Evolutionary conservation across 2,888 invertebrate species (phyloP).

Genomic region (Tinea pellionella): DNA sequence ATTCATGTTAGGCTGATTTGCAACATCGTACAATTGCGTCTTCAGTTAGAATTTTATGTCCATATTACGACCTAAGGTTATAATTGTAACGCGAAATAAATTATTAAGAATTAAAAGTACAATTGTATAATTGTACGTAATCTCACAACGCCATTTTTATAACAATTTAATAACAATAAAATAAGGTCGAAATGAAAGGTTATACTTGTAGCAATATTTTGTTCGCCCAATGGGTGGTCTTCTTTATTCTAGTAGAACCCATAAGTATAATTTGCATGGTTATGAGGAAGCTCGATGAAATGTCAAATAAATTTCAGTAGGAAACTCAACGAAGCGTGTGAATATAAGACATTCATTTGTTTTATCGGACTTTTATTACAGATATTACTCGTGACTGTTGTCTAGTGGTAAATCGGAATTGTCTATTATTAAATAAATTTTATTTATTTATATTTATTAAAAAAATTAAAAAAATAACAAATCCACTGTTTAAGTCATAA

Average conservation of each 20-base stretch:
- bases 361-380: too few species aligned
- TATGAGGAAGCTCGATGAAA: constrained; percentile 32
- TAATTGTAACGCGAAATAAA: neutral
- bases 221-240: constrained; percentile 8
- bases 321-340: constrained; percentile 15
- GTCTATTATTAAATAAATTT: too few species aligned
- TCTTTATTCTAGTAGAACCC: constrained; percentile 5
- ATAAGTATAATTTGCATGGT: constrained; percentile 29
- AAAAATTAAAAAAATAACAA: too few species aligned
- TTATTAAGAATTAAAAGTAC: neutral
- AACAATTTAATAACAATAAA: neutral
- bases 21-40: neutral
- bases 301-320: constrained; percentile 15
- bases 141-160: neutral
- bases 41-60: neutral
- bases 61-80: neutral
- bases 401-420: neutral
- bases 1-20: neutral
- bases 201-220: neutral
- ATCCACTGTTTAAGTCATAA: too few species aligned
- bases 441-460: too few species aligned
- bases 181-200: neutral
- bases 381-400: neutral
- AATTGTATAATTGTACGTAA: too few species aligned
- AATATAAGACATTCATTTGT: constrained; percentile 14